These are phyloP conservation scores for Meiosimyza decipiens DNA, from an alignment of 2,888 invertebrate species.

Conservation along the genomic window DNA sequence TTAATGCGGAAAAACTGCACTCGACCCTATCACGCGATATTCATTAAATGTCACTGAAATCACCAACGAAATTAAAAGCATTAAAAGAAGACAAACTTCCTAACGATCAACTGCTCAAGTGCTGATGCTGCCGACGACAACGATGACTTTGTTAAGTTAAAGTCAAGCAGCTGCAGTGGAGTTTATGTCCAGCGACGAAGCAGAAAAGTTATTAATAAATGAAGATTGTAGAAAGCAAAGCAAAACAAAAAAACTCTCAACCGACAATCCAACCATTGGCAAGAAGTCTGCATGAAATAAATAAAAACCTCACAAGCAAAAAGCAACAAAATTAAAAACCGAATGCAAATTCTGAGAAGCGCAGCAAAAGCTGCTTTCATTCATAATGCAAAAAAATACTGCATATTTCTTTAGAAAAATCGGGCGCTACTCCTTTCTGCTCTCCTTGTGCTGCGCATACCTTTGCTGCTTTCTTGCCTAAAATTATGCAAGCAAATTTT, in stretches of 20 bases:
- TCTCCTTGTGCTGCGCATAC: neutral
- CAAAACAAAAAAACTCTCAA: neutral
- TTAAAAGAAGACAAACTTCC: slow-evolving; percentile 18
- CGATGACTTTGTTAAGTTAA: slow-evolving; percentile 19
- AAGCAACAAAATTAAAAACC: neutral
- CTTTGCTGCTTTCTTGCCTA: slow-evolving; percentile 41
- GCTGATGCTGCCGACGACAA: neutral
- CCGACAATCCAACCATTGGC: slow-evolving; percentile 11
- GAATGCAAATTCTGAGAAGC: neutral
- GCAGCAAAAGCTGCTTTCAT: neutral
- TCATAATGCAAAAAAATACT: neutral
- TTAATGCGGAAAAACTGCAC: too few relatives aligned
- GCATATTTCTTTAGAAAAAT: slow-evolving; percentile 29
- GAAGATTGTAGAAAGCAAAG: neutral
- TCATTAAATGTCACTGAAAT: neutral
- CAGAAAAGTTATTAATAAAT: slow-evolving; percentile 11
- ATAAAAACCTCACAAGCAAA: neutral
- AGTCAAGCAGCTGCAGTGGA: slow-evolving; percentile 2
- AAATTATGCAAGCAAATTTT: slow-evolving; percentile 41
- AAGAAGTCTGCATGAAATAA: slow-evolving; percentile 10
- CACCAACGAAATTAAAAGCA: neutral
- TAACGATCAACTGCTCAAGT: neutral
- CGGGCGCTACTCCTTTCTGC: slow-evolving; percentile 4
- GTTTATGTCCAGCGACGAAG: slow-evolving; percentile 25
- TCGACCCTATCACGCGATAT: too few relatives aligned